Evolutionary conservation across 1,140 invertebrate species (phyloP).

Genomic region (Bombus vancouverensis): DNA sequence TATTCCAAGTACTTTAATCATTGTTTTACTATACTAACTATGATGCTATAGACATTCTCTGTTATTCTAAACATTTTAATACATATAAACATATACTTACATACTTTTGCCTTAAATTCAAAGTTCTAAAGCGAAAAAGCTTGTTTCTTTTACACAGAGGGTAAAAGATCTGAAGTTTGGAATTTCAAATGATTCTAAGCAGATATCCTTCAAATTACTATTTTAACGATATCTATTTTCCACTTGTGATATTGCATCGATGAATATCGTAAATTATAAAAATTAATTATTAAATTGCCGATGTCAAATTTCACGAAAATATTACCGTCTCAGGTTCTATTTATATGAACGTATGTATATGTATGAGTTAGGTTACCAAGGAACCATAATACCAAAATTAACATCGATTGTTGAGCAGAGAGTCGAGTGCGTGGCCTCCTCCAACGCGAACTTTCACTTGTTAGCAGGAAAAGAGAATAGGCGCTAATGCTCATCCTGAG

Average conservation of each 20-base stretch:
- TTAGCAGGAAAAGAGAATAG: conserved; percentile 16
- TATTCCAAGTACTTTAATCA: not conserved
- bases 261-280: no score
- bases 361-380: no score
- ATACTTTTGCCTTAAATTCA: no score
- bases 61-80: not conserved
- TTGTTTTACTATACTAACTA: not conserved
- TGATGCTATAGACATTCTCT: not conserved
- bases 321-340: no score
- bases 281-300: not conserved
- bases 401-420: not conserved
- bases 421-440: not conserved
- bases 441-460: conserved; percentile 35
- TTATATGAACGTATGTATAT: not conserved
- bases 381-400: not conserved
- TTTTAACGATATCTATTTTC: not conserved
- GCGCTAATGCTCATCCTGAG: not conserved
- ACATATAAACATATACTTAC: no score
- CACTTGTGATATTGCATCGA: no score
- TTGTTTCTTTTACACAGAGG: not conserved
- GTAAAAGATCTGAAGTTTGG: not conserved
- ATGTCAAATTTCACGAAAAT: not conserved
- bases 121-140: no score
- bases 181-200: not conserved
- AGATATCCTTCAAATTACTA: not conserved